Evolutionary conservation across 2,797 vertebrate genomes (phyloP).

Genomic region (Macropus fuliginosus): DNA sequence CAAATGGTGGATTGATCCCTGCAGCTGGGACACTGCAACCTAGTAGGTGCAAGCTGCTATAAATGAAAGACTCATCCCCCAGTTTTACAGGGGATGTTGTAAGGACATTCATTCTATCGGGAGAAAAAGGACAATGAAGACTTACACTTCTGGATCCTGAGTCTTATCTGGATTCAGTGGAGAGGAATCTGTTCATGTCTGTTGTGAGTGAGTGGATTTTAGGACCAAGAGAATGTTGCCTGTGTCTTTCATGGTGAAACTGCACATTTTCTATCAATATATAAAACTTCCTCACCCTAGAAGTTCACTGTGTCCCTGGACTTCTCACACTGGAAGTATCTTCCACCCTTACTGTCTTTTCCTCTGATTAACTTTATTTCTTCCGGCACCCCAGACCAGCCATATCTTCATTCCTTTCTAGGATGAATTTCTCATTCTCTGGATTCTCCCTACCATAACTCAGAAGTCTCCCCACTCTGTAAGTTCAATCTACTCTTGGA

Average conservation of each 20-base stretch:
- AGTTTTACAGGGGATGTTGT: neutral
- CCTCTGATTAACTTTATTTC: neutral
- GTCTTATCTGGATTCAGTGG: too few species aligned
- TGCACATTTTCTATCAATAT: neutral
- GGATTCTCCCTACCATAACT: neutral
- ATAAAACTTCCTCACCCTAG: neutral
- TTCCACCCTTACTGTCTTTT: neutral
- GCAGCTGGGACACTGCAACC: too few species aligned
- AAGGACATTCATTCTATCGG: neutral
- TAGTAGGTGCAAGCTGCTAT: neutral
- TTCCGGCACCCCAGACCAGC: neutral
- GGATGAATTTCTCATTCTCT: neutral
- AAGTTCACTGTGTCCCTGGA: neutral
- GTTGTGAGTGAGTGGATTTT: neutral
- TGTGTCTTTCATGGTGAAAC: neutral
- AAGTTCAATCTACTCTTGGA: neutral
- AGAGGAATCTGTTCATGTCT: neutral
- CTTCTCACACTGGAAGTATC: neutral
- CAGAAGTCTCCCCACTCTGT: neutral
- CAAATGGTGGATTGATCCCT: neutral
- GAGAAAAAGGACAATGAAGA: neutral
- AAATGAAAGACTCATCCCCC: neutral
- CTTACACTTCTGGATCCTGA: neutral
- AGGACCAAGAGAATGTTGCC: neutral
- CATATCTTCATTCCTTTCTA: neutral